Evolutionary conservation across 2,797 vertebrate genomes (phyloP).

Genomic region (Oceanodroma leucorhoa): DNA sequence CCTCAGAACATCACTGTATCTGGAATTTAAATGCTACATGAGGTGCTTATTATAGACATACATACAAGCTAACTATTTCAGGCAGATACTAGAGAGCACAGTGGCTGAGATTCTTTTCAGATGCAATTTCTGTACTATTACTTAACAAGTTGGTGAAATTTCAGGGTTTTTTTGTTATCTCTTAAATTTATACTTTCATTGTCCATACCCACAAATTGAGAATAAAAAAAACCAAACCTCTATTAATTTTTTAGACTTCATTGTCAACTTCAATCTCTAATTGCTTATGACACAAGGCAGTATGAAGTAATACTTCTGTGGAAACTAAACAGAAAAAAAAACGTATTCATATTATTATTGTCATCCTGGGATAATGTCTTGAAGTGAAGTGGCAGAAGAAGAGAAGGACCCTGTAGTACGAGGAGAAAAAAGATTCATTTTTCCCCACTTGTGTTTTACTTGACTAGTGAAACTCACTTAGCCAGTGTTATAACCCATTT

Average conservation of each 20-base stretch:
- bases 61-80: not conserved
- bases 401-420: not conserved
- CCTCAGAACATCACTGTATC: not conserved
- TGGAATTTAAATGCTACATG: not conserved
- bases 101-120: not conserved
- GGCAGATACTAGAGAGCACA: not conserved
- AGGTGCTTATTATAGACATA: not conserved
- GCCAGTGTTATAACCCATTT: not conserved
- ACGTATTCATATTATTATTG: not conserved
- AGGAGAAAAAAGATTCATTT: not conserved
- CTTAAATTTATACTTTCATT: not conserved
- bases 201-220: not conserved
- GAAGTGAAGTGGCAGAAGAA: not conserved
- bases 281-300: not conserved
- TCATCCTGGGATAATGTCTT: not conserved
- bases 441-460: not conserved
- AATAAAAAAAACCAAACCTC: not conserved
- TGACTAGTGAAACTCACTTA: not conserved
- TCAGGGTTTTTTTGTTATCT: not conserved
- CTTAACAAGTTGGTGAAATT: not conserved
- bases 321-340: not conserved
- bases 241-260: not conserved
- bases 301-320: not conserved
- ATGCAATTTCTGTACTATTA: not conserved
- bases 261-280: not conserved